A percentile compares a stretch with the other conserved stretches of the same genome.
Evolutionary conservation across 2,888 invertebrate species (phyloP).

Genomic region (Zeuzera pyrina): DNA sequence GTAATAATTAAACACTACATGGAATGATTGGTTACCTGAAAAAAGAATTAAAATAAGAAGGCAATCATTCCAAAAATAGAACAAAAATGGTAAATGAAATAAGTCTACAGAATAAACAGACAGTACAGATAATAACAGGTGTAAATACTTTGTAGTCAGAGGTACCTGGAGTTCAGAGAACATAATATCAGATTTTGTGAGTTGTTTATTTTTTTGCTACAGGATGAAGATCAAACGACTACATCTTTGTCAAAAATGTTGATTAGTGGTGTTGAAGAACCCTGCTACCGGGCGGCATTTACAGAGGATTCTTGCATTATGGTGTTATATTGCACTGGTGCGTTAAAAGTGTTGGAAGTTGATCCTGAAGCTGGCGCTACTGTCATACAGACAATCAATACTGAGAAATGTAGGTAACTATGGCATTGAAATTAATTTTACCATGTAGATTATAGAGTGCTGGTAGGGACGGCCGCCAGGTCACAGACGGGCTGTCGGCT

Average conservation of each 20-base stretch:
- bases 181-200: too few species aligned
- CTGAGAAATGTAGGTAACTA: constrained; percentile 40
- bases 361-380: constrained; percentile 50
- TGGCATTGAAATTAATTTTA: too few species aligned
- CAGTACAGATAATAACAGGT: constrained; percentile 2
- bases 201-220: constrained; percentile 10
- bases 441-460: too few species aligned
- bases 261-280: constrained; percentile 33
- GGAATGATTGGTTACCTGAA: too few species aligned
- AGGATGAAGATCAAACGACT: constrained; percentile 50
- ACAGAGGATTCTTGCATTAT: constrained; percentile 39
- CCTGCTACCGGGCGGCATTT: constrained; percentile 43
- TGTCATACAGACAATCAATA: constrained; percentile 35
- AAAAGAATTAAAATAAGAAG: too few species aligned
- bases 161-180: background rate
- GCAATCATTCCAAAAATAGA: too few species aligned
- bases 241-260: constrained; percentile 46
- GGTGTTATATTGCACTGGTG: constrained; percentile 31
- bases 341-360: constrained; percentile 38
- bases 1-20: too few species aligned
- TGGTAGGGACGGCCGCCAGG: too few species aligned
- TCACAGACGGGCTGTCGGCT: too few species aligned
- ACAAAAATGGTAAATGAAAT: too few species aligned
- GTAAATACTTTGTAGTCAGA: background rate
- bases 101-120: too few species aligned